Percentiles rank a stretch among this genome's conserved stretches.
Evolutionary conservation across 2,888 invertebrate species (phyloP).

Genomic region (Tholera decimalis): DNA sequence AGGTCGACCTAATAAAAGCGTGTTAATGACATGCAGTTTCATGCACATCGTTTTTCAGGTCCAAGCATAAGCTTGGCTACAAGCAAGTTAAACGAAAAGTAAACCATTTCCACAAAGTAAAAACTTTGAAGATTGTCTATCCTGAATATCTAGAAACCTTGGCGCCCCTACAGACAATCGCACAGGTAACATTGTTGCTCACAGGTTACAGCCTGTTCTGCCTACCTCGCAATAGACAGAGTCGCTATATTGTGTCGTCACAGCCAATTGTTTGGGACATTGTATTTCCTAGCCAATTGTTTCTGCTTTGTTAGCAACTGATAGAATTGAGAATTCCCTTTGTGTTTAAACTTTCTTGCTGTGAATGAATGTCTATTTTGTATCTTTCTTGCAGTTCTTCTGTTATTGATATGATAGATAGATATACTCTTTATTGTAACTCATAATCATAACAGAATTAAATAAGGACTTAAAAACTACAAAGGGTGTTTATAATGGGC

Average conservation of each 20-base stretch:
- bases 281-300: constrained; percentile 56
- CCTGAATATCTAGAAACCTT: constrained; percentile 12
- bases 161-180: constrained; percentile 38
- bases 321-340: constrained; percentile 38
- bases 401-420: constrained; percentile 16
- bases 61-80: no score
- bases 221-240: constrained; percentile 52
- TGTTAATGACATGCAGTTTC: no score
- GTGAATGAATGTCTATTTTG: constrained; percentile 17
- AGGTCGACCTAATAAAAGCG: no score
- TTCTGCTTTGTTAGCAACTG: constrained; percentile 39
- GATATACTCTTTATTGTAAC: no score
- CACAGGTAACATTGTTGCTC: constrained; percentile 47
- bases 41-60: no score
- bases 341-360: constrained; percentile 32
- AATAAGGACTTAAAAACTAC: no score
- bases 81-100: no score
- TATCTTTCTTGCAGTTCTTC: neutral
- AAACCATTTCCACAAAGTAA: no score
- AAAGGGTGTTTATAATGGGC: no score
- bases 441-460: no score
- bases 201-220: constrained; percentile 54
- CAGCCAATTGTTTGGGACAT: constrained; percentile 45
- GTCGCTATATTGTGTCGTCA: constrained; percentile 51
- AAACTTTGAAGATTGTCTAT: neutral